Conservation (phyloP, 2,797 vertebrate species). For the Syngnathus rostellatus region DNA sequence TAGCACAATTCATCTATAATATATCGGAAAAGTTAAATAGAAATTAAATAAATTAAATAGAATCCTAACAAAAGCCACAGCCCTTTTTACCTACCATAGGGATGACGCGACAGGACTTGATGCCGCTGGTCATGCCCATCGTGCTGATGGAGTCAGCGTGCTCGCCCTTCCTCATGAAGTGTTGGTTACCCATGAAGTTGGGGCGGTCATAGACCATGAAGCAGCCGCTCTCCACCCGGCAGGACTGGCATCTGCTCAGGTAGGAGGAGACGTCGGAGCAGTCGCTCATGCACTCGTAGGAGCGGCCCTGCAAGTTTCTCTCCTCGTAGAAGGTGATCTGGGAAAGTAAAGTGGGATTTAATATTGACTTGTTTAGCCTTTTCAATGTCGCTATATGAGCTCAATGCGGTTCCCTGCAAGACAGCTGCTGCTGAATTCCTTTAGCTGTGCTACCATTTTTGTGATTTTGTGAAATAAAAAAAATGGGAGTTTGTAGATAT, state of each 20-base stretch:
- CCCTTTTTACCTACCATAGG: conserved; percentile 40
- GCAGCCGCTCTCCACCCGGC: conserved; percentile 60
- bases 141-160: conserved; percentile 55
- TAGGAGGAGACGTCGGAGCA: conserved; percentile 59
- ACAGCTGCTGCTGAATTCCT: too few species aligned
- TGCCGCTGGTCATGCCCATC: conserved; percentile 47
- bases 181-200: conserved; percentile 61
- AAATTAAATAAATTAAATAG: too few species aligned
- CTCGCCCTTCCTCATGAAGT: conserved; percentile 57
- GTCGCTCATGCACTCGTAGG: conserved; percentile 61
- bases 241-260: conserved; percentile 58
- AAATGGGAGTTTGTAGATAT: background rate
- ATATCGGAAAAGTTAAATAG: too few species aligned
- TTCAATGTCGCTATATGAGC: too few species aligned
- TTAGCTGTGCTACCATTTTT: too few species aligned
- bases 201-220: conserved; percentile 59
- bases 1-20: too few species aligned
- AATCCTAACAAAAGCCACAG: conserved; percentile 30
- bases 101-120: conserved; percentile 59
- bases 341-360: background rate
- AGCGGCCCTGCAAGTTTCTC: conserved; percentile 63
- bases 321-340: conserved; percentile 67
- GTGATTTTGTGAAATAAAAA: background rate
- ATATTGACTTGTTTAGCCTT: background rate
- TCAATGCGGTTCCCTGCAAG: too few species aligned